Evolutionary conservation across 2,888 invertebrate species (phyloP).

Genomic region (Sepioteuthis lessoniana): DNA sequence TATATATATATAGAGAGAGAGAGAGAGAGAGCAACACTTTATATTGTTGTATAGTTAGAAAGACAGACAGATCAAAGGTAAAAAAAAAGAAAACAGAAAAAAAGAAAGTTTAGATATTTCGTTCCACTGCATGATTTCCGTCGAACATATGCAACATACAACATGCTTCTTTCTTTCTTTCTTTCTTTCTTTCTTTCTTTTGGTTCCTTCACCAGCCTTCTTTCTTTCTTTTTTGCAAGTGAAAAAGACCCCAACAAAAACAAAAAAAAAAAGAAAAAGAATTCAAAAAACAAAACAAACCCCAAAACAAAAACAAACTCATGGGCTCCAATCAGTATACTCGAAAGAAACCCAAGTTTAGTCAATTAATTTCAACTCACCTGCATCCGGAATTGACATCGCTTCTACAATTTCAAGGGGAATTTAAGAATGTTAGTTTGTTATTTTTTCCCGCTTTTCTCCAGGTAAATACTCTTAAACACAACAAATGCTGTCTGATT

Average conservation of each 20-base stretch:
- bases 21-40: too few relatives aligned
- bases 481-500: not conserved
- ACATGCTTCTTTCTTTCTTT: too few relatives aligned
- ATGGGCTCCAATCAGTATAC: not conserved
- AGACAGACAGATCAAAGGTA: too few relatives aligned
- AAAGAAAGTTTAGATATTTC: too few relatives aligned
- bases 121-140: too few relatives aligned
- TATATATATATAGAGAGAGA: too few relatives aligned
- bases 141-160: too few relatives aligned
- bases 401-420: too few relatives aligned
- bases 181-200: not conserved
- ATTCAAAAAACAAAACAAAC: too few relatives aligned
- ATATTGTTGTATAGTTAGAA: too few relatives aligned
- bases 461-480: conserved; percentile 38
- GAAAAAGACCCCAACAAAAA: not conserved
- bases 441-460: conserved; percentile 25
- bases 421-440: not conserved
- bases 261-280: not conserved
- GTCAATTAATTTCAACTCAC: not conserved
- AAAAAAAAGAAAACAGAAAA: too few relatives aligned
- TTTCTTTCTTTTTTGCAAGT: not conserved
- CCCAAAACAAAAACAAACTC: not conserved
- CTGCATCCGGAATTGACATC: not conserved
- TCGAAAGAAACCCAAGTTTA: not conserved
- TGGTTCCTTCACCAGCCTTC: too few relatives aligned